A percentile compares a stretch with the other conserved stretches of the same genome.
phyloP scores from a whole-genome alignment of 2,888 invertebrate genomes.

The Caenorhabditis afra region DNA sequence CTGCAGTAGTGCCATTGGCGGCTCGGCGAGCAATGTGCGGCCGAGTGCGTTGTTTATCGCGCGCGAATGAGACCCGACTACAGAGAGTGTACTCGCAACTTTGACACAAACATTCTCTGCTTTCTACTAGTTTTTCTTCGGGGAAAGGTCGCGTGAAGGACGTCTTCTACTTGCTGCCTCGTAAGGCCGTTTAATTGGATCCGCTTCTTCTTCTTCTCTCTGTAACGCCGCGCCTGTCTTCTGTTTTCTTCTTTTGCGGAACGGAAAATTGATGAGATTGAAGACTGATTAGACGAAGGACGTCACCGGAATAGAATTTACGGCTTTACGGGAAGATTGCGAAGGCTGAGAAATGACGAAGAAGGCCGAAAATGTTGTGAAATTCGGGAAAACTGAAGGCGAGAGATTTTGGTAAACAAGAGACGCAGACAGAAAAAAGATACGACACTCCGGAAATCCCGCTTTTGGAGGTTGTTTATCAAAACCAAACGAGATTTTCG shows the following conservation, averaged over 20 bases:
- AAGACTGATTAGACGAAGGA: slow-evolving; percentile 24
- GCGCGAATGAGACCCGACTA: slow-evolving; percentile 27
- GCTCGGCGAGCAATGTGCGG: slow-evolving; percentile 17
- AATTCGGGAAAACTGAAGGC: too few species aligned
- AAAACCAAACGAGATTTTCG: slow-evolving; percentile 19
- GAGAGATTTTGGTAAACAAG: slow-evolving; percentile 23
- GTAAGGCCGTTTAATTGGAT: slow-evolving; percentile 31
- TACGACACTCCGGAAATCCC: slow-evolving; percentile 41
- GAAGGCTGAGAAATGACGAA: neutral
- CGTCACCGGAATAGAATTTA: slow-evolving; percentile 9
- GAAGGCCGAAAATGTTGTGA: neutral
- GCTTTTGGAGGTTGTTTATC: slow-evolving; percentile 13
- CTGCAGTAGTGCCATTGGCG: slow-evolving; percentile 3
- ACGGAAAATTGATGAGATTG: slow-evolving; percentile 27
- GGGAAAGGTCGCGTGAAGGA: slow-evolving; percentile 47
- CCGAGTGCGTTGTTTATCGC: slow-evolving; percentile 44
- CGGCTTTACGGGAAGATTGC: slow-evolving; percentile 9
- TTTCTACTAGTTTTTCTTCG: slow-evolving; percentile 9
- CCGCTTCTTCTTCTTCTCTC: slow-evolving; percentile 28
- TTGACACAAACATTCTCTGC: neutral
- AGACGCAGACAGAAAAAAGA: slow-evolving; percentile 34
- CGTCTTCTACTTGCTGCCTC: slow-evolving; percentile 37
- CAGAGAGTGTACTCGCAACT: slow-evolving; percentile 4
- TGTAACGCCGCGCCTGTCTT: neutral
- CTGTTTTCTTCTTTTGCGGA: neutral